A percentile compares a stretch with the other conserved stretches of the same genome.
Evolutionary conservation across 2,888 invertebrate genomes (phyloP).

Genomic region (Dryadula phaetusa): DNA sequence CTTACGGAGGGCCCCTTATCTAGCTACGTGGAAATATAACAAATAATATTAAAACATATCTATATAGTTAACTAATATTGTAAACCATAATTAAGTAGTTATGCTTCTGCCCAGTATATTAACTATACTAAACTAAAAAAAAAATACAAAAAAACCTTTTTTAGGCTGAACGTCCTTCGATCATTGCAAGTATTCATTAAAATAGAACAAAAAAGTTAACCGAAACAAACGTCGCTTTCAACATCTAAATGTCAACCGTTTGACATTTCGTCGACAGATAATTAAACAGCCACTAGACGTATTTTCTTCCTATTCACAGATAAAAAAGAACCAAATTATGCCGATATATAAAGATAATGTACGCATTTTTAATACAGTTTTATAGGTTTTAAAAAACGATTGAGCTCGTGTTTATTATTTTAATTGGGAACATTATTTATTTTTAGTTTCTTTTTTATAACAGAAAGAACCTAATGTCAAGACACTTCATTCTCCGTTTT

Average conservation of each 20-base stretch:
- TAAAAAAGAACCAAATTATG: neutral
- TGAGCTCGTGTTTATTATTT: neutral
- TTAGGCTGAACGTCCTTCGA: neutral
- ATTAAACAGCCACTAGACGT: conserved; percentile 10
- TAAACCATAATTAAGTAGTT: too few species aligned
- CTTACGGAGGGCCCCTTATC: too few species aligned
- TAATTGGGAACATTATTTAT: neutral
- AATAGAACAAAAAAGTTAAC: neutral
- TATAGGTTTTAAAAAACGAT: conserved; percentile 18
- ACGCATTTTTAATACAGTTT: conserved; percentile 8
- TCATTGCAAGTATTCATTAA: neutral
- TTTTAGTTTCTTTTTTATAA: too few species aligned
- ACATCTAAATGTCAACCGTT: conserved; percentile 13
- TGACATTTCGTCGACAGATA: neutral
- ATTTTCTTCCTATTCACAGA: neutral
- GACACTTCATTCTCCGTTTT: too few species aligned
- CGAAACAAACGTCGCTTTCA: neutral
- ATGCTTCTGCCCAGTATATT: too few species aligned
- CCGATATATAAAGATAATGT: conserved; percentile 9
- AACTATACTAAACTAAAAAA: neutral
- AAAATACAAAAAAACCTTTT: neutral
- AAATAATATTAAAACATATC: too few species aligned
- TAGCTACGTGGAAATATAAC: too few species aligned
- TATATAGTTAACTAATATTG: too few species aligned
- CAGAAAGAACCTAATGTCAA: too few species aligned